These are phyloP conservation scores for Danaus melanippus DNA, from an alignment of 1,140 invertebrate genomes.

Conservation along the genomic window DNA sequence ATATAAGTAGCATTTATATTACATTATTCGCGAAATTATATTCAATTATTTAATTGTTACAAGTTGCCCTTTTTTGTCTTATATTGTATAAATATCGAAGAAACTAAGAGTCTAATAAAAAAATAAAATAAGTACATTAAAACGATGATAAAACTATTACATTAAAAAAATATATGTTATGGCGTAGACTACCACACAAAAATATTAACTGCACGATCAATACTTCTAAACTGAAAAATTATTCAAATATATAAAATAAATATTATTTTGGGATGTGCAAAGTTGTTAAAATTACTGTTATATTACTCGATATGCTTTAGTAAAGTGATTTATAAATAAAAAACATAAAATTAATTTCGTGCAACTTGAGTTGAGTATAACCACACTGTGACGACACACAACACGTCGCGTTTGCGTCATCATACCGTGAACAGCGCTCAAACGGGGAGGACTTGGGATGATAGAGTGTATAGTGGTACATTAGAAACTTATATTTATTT, in stretches of 20 bases:
- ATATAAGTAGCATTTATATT: too few relatives aligned
- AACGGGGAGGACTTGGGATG: conserved; percentile 63
- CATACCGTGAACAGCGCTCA: conserved; percentile 57
- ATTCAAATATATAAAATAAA: neutral
- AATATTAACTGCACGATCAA: conserved; percentile 11
- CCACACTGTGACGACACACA: conserved; percentile 53
- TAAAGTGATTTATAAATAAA: conserved; percentile 7
- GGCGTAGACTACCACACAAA: conserved; percentile 18
- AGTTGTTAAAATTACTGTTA: conserved; percentile 3
- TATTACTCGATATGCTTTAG: neutral
- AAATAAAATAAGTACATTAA: too few relatives aligned
- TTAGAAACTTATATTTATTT: conserved; percentile 65
- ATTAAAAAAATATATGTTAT: neutral
- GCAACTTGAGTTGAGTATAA: conserved; percentile 30
- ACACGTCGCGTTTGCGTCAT: conserved; percentile 63
- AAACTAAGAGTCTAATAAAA: too few relatives aligned
- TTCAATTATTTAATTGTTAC: too few relatives aligned
- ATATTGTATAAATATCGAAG: too few relatives aligned
- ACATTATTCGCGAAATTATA: too few relatives aligned
- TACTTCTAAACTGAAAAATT: conserved; percentile 3
- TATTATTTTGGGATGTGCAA: conserved; percentile 15
- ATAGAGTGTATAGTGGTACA: conserved; percentile 40
- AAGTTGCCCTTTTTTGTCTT: too few relatives aligned
- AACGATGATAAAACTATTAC: too few relatives aligned
- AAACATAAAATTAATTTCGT: conserved; percentile 25